Evolutionary conservation across 2,888 invertebrate genomes (phyloP).

Genomic region (Limulus polyphemus): DNA sequence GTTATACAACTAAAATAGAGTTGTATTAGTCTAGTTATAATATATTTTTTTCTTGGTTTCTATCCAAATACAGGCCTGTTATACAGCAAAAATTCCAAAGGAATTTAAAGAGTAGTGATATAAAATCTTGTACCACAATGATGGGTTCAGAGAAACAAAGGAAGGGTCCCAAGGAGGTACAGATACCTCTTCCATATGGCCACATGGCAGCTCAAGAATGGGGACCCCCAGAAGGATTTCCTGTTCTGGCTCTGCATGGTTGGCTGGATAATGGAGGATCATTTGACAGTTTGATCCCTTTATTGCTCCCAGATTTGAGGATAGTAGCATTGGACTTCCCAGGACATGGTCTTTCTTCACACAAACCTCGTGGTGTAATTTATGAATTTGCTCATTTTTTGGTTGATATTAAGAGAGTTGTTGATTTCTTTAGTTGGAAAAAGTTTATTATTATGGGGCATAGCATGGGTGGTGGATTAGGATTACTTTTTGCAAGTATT

Average conservation of each 20-base stretch:
- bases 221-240: constrained; percentile 52
- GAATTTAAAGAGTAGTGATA: no score
- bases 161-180: constrained; percentile 18
- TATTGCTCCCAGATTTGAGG: constrained; percentile 14
- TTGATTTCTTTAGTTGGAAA: constrained; percentile 21
- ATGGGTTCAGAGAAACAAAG: no score
- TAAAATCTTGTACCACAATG: no score
- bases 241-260: constrained; percentile 39
- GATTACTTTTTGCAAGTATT: constrained; percentile 33
- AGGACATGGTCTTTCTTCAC: constrained; percentile 24
- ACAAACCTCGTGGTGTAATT: constrained; percentile 17
- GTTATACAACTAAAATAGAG: no score
- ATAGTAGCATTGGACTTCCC: constrained; percentile 22
- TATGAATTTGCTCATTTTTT: constrained; percentile 19
- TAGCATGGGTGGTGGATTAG: constrained; percentile 41
- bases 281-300: constrained; percentile 43
- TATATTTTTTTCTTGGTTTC: no score
- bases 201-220: constrained; percentile 46
- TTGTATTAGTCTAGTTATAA: no score
- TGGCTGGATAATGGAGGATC: constrained; percentile 27
- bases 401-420: constrained; percentile 14
- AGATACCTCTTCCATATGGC: constrained; percentile 25
- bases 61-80: no score
- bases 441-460: constrained; percentile 27
- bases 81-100: no score